These are phyloP conservation scores for Crematogaster levior DNA, from an alignment of 2,888 invertebrate species.

Conservation along the genomic window DNA sequence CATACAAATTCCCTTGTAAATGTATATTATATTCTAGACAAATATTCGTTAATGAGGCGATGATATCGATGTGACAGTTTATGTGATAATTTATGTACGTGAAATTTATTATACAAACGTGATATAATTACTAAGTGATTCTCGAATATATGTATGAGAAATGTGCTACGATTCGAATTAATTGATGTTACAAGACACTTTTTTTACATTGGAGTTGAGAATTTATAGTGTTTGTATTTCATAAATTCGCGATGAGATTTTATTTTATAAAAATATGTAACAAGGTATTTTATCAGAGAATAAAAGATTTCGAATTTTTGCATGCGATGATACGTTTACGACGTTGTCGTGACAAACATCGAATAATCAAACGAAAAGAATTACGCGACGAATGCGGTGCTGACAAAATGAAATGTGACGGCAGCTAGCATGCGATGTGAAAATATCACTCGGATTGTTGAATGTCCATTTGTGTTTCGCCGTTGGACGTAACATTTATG, in stretches of 20 bases:
- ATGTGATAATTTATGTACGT: not conserved
- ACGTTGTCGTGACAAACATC: not conserved
- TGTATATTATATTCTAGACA: not conserved
- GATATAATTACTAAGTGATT: not conserved
- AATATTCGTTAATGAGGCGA: not conserved
- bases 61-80: not conserved
- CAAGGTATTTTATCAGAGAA: not conserved
- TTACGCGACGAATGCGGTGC: constrained; percentile 20
- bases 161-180: not conserved
- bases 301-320: constrained; percentile 3
- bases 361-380: constrained; percentile 48
- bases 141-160: not conserved
- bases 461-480: constrained; percentile 44
- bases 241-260: not conserved
- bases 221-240: not conserved
- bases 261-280: not conserved
- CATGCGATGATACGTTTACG: not conserved
- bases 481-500: constrained; percentile 45
- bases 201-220: not conserved
- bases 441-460: constrained; percentile 47
- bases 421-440: constrained; percentile 31
- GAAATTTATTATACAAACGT: not conserved
- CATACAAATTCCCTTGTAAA: constrained; percentile 4
- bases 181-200: not conserved
- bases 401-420: constrained; percentile 42